These are phyloP conservation scores for Diarsia mendica DNA, from an alignment of 2,888 invertebrate genomes.

Conservation along the genomic window DNA sequence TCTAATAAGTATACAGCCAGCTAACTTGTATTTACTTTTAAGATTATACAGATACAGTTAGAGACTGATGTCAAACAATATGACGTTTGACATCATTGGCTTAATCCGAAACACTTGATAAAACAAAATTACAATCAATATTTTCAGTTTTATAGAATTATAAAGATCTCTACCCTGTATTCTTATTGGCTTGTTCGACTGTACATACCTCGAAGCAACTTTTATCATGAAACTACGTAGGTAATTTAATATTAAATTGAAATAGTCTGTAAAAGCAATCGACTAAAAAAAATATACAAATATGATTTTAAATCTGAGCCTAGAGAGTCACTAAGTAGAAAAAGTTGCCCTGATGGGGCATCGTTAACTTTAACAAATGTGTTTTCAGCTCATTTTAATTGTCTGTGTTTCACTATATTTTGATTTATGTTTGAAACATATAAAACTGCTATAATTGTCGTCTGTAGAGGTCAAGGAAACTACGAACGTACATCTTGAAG, in stretches of 20 bases:
- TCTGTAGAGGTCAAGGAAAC: slow-evolving; percentile 27
- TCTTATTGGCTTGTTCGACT: too few species aligned
- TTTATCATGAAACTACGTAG: background rate
- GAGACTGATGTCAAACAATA: too few species aligned
- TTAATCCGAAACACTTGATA: too few species aligned
- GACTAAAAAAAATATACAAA: slow-evolving; percentile 26
- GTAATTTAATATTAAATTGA: slow-evolving; percentile 22
- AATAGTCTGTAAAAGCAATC: slow-evolving; percentile 25
- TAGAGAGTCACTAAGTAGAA: slow-evolving; percentile 32
- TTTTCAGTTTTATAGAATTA: too few species aligned
- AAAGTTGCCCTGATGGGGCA: slow-evolving; percentile 25
- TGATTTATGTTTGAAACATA: slow-evolving; percentile 29
- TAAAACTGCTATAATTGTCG: slow-evolving; percentile 8
- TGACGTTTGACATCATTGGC: too few species aligned
- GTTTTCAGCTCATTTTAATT: slow-evolving; percentile 38
- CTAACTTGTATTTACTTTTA: too few species aligned
- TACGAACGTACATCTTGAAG: slow-evolving; percentile 28
- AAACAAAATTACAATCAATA: too few species aligned
- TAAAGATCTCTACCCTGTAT: too few species aligned
- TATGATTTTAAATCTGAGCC: slow-evolving; percentile 38
- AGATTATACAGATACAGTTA: too few species aligned
- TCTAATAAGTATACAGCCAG: too few species aligned
- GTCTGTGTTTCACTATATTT: slow-evolving; percentile 5
- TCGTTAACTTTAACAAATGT: slow-evolving; percentile 51
- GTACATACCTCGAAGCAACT: background rate